Conservation (phyloP, 2,888 invertebrate species). For the Heliconius hortense region DNA sequence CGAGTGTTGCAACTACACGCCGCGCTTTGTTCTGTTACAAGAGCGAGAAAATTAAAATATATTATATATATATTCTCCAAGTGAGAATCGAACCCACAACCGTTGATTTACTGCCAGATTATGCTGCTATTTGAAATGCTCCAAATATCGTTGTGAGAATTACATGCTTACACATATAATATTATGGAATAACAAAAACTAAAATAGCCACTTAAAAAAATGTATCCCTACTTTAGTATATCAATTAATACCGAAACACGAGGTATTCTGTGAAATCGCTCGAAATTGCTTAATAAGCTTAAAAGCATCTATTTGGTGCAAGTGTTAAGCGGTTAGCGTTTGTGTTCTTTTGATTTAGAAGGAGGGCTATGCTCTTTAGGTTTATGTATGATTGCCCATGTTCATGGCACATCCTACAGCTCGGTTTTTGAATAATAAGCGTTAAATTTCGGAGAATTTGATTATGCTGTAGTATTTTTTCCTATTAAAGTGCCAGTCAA, state of each 20-base stretch:
- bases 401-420: no score
- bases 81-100: neutral
- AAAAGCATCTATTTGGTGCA: conserved; percentile 48
- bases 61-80: neutral
- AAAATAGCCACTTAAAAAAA: neutral
- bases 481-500: neutral
- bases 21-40: neutral
- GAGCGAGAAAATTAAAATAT: neutral
- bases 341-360: neutral
- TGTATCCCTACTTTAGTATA: neutral
- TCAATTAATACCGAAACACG: conserved; percentile 48
- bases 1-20: no score
- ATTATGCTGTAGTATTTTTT: no score
- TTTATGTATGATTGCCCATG: neutral
- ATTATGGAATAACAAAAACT: neutral
- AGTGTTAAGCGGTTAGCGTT: conserved; percentile 32
- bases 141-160: no score
- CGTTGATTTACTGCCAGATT: neutral
- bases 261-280: conserved; percentile 48
- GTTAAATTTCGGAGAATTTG: no score
- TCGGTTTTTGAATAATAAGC: no score
- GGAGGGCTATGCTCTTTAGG: neutral
- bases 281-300: conserved; percentile 57
- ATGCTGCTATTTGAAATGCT: no score
- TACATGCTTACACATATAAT: neutral